Percentiles rank a stretch among this genome's conserved stretches.
Conservation (phyloP, 2,888 invertebrate species). For the Hipparchia semele region DNA sequence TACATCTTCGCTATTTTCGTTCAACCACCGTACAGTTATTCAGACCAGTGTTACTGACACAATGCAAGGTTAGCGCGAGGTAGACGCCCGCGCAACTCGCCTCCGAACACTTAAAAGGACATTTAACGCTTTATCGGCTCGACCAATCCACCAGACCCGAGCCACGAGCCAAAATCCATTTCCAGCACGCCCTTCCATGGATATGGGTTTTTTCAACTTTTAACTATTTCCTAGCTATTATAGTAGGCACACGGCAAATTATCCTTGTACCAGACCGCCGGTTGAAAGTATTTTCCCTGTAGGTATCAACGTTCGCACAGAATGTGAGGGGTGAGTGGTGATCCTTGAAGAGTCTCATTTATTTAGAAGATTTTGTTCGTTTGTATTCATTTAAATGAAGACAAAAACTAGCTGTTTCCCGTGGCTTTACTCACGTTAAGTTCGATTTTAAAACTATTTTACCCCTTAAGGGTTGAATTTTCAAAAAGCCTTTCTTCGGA, state of each 20-base stretch:
- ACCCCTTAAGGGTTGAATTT: no score
- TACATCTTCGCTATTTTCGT: conserved; percentile 66
- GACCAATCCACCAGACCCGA: conserved; percentile 54
- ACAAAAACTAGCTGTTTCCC: no score
- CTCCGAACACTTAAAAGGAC: conserved; percentile 62
- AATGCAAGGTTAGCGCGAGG: conserved; percentile 75
- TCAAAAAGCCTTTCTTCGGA: no score
- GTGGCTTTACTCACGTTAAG: no score
- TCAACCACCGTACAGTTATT: conserved; percentile 73
- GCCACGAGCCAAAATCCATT: conserved; percentile 54
- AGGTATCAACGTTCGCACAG: conserved; percentile 39
- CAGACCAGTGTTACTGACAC: conserved; percentile 75
- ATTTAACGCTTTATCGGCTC: conserved; percentile 59
- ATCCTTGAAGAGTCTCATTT: conserved; percentile 36
- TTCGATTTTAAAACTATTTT: no score
- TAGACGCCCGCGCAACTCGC: conserved; percentile 67
- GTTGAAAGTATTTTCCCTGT: conserved; percentile 35
- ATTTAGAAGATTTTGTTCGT: conserved; percentile 33
- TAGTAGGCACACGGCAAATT: conserved; percentile 42
- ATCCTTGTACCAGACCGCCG: conserved; percentile 32
- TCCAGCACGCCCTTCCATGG: conserved; percentile 45
- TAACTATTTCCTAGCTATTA: conserved; percentile 57
- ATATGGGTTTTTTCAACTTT: conserved; percentile 46
- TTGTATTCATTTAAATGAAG: not conserved
- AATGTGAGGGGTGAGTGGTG: conserved; percentile 38